These are phyloP conservation scores for Pseudomyrmex pallidus DNA, from an alignment of 1,140 invertebrate genomes.

Conservation along the genomic window DNA sequence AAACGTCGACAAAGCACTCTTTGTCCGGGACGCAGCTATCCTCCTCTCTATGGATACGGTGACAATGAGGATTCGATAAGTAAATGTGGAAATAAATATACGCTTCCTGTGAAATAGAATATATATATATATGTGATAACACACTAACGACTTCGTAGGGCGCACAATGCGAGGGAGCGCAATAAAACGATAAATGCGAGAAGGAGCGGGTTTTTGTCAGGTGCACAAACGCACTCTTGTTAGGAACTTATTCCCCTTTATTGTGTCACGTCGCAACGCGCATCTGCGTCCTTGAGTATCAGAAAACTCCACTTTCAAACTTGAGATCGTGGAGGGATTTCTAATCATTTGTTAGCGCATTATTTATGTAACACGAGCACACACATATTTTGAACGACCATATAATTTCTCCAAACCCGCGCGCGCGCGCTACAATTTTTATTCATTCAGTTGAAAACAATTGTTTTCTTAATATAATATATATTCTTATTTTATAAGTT, in stretches of 20 bases:
- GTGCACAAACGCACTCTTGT: constrained; percentile 32
- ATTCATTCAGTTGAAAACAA: not conserved
- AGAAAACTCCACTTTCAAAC: constrained; percentile 2
- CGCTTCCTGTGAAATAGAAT: constrained; percentile 12
- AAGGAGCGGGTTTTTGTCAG: not conserved
- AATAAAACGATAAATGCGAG: constrained; percentile 13
- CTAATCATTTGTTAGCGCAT: not conserved
- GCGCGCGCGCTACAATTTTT: not conserved
- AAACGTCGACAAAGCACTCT: not conserved
- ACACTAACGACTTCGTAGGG: not conserved
- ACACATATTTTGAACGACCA: not conserved
- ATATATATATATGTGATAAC: too few species aligned
- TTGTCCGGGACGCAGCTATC: not conserved
- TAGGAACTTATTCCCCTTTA: constrained; percentile 25
- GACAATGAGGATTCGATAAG: not conserved
- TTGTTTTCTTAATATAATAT: too few species aligned
- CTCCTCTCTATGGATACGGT: too few species aligned
- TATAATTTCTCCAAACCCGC: not conserved
- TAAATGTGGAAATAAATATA: constrained; percentile 16
- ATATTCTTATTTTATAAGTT: not conserved
- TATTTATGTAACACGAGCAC: not conserved
- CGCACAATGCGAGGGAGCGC: constrained; percentile 13
- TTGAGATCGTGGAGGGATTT: not conserved
- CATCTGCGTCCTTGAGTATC: constrained; percentile 38
- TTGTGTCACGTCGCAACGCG: constrained; percentile 42